Base-by-base conservation (phyloP, 2,888 invertebrate species). In the Cryptocephalus primarius region DNA sequence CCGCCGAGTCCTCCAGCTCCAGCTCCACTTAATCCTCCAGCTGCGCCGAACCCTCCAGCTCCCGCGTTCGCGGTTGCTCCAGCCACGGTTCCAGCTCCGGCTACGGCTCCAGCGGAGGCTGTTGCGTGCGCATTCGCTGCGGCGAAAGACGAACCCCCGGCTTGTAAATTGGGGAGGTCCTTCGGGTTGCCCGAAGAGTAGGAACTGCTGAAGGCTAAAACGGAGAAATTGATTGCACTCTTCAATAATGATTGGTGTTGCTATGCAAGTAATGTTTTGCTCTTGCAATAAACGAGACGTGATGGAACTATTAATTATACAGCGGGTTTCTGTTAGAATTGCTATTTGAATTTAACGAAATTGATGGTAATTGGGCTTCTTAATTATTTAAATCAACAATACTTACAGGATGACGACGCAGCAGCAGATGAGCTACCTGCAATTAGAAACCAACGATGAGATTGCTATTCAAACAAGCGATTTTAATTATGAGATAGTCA, bases 401-500 rank as follows among this genome's bases (percentile, higher is more conserved):
- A 49, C 48, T 55, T 49, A 58, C 58, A 48, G 45, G 56, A 55
- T 12, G 55, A 44, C 12, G 49, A 48, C 6, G 58, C 44, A 41
- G 58, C 49, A 12, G 56, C 52, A 33, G 55, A 53, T 8, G 58
- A 54, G 43, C 54, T 51, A 50, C 58, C 58, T 58, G 43, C n/a
- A 56, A 56, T 40, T 41, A 36, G 43, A 40, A 44, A 45, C 39
- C 31, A 22, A 22, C 22, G 3, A 6, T 22, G 22, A 22, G 22
- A 22, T 22, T 22, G 22, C 22, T 22, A 22, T 4, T 22, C 22
- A 22, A 22, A 22, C 22, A 22, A 22, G 6, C 22, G 22, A 22
- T 22, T 6, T 22, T 22, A 22, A 22, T 22, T 22, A 22, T 22
- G 6, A 6, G 22, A 22, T 2, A 4, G 22, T 22, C 22, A 6